These are phyloP conservation scores for Monochamus alternatus DNA, from an alignment of 2,888 invertebrate species.

Conservation along the genomic window DNA sequence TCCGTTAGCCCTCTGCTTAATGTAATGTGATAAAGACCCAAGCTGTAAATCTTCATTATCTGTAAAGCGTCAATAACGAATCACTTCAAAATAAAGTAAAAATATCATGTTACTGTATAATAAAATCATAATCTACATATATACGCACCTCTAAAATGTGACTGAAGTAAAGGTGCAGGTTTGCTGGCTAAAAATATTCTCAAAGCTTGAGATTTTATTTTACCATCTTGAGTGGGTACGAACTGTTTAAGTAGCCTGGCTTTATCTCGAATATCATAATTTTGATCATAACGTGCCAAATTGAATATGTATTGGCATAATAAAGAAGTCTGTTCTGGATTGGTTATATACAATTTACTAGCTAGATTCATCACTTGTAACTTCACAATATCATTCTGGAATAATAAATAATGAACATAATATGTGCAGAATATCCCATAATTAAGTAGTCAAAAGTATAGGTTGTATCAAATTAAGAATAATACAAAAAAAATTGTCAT, in stretches of 20 bases:
- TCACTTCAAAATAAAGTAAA: neutral
- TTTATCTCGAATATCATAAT: conserved; percentile 97
- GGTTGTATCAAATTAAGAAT: too few species aligned
- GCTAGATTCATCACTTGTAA: conserved; percentile 96
- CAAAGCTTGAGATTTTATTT: conserved; percentile 77
- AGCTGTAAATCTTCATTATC: conserved; percentile 92
- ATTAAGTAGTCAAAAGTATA: neutral
- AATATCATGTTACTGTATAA: neutral
- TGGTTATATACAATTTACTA: conserved; percentile 92
- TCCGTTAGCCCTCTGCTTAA: conserved; percentile 88
- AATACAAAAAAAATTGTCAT: too few species aligned
- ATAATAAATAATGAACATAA: conserved; percentile 42
- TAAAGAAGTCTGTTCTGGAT: conserved; percentile 87
- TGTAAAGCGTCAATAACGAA: conserved; percentile 60
- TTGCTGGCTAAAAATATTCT: conserved; percentile 93
- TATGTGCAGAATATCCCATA: neutral
- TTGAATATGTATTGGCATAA: conserved; percentile 95
- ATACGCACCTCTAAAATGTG: conserved; percentile 78
- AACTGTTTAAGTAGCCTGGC: conserved; percentile 91
- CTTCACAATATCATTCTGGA: conserved; percentile 94
- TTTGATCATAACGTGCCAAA: conserved; percentile 96
- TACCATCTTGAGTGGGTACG: conserved; percentile 75
- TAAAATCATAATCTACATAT: conserved; percentile 3
- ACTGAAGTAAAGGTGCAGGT: conserved; percentile 93
- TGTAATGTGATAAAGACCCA: conserved; percentile 95